Base-by-base conservation (phyloP, 2,113 vertebrate genomes). In the Hippolais icterina region DNA sequence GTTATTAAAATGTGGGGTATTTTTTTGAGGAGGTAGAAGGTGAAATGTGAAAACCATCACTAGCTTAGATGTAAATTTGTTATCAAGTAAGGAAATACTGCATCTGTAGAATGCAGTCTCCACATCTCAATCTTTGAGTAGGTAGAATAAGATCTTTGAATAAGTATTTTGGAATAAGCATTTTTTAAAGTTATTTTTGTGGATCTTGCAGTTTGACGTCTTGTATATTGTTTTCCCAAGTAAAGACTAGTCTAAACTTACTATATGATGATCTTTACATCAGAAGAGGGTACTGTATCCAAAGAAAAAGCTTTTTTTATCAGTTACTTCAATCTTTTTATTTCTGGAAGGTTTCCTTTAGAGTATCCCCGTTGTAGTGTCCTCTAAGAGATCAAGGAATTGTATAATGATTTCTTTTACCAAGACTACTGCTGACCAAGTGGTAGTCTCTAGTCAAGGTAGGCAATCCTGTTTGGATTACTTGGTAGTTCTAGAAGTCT, bases 341-440 rank as follows among this genome's bases (percentile, higher is more conserved):
- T 35, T 64, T 84, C 46, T 77, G 35, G 39, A 50, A 27, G 10
- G 1, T 46, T 39, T 19, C 29, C 17, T 80, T 87, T 64, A 61
- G 27, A 11, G 7, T 56, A 44, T 22, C 6, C 11, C 4, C 0
- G 0, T 53, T 74, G 14, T 3, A 0, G 12, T 77, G 21, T 60
- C 18, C 7, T 77, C n/a, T 47, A 37, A 84, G 54, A 65, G 9
- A 35, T 5, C 12, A 15, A 12, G 23, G 25, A 64, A 47, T 60
- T 5, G 0, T n/a, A 16, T 10, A 1, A 8, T 31, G 11, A 31
- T 71, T 76, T 71, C 21, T 64, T 42, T n/a, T 41, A 65, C 11
- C 4, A 19, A 12, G 37, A 60, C 22, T 31, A 6, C 13, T 15
- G 5, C 11, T 87, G 54, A 35, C 41, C 3, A 24, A 7, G 20